Conservation (phyloP, 2,113 vertebrate species). For the Stegostoma tigrinum region DNA sequence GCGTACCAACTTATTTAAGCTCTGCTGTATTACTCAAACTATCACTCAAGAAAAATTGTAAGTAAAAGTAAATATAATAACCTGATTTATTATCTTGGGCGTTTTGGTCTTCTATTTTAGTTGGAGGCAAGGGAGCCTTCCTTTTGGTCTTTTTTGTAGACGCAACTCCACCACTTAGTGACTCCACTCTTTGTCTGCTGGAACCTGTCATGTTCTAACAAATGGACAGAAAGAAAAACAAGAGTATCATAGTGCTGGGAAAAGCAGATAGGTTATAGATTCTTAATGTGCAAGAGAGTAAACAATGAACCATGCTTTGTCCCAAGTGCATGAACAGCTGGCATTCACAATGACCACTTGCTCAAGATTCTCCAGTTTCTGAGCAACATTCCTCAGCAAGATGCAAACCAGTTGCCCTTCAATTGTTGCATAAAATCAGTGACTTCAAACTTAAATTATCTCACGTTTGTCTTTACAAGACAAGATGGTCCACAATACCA, state of each 20-base stretch:
- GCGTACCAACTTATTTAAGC: background rate
- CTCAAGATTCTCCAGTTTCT: background rate
- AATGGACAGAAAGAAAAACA: constrained; percentile 1
- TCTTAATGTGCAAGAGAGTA: background rate
- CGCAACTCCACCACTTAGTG: constrained; percentile 56
- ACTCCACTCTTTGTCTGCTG: constrained; percentile 48
- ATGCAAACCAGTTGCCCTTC: background rate
- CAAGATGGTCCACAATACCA: background rate
- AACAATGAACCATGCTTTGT: background rate
- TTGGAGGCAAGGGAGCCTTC: constrained; percentile 79
- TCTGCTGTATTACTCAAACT: background rate
- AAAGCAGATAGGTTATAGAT: background rate
- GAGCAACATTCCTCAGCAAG: background rate
- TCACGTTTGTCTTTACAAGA: background rate
- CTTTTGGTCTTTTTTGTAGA: constrained; percentile 78
- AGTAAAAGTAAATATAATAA: background rate
- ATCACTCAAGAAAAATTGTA: background rate
- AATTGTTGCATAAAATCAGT: background rate
- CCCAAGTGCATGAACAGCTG: background rate
- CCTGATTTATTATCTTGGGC: background rate
- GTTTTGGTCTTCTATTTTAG: constrained; percentile 49
- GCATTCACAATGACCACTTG: background rate
- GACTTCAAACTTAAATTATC: background rate
- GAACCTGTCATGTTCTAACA: constrained; percentile 49
- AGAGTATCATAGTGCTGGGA: background rate